These are phyloP conservation scores for Porites cylindrica DNA, from an alignment of 92 coral and sea anemone genomes.

Conservation along the genomic window DNA sequence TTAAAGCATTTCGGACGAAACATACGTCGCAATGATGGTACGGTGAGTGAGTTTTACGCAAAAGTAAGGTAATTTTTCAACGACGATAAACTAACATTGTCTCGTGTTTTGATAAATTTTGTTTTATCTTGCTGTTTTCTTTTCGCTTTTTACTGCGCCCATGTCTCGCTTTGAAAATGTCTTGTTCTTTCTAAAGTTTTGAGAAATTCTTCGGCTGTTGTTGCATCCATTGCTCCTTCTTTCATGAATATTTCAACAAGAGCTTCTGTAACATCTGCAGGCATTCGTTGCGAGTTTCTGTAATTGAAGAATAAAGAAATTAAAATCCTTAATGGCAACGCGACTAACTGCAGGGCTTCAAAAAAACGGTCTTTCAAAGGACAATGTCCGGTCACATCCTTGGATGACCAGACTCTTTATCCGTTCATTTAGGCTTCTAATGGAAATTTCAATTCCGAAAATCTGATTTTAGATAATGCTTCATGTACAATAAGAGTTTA, in stretches of 20 bases:
- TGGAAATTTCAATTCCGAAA: no score
- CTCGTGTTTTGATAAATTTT: neutral
- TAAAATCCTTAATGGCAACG: neutral
- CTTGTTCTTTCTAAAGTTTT: constrained; percentile 78
- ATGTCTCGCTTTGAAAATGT: constrained; percentile 93
- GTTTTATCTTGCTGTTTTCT: neutral
- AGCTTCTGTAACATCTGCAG: constrained; percentile 84
- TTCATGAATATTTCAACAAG: constrained; percentile 77
- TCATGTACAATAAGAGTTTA: no score
- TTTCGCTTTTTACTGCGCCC: constrained; percentile 61
- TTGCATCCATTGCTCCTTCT: constrained; percentile 80
- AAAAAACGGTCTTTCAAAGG: no score
- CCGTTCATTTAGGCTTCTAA: no score
- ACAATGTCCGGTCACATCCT: no score
- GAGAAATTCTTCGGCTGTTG: constrained; percentile 70
- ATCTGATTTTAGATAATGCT: no score
- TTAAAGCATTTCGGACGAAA: no score
- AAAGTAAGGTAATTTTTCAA: constrained; percentile 27
- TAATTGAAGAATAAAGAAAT: neutral
- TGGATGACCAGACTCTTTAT: no score
- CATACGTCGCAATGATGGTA: no score
- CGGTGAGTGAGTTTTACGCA: no score
- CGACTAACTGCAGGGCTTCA: no score
- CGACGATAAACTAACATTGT: neutral
- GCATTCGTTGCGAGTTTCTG: constrained; percentile 96